Base-by-base conservation (phyloP, 1,140 invertebrate species). In the Aphelenchoides besseyi region DNA sequence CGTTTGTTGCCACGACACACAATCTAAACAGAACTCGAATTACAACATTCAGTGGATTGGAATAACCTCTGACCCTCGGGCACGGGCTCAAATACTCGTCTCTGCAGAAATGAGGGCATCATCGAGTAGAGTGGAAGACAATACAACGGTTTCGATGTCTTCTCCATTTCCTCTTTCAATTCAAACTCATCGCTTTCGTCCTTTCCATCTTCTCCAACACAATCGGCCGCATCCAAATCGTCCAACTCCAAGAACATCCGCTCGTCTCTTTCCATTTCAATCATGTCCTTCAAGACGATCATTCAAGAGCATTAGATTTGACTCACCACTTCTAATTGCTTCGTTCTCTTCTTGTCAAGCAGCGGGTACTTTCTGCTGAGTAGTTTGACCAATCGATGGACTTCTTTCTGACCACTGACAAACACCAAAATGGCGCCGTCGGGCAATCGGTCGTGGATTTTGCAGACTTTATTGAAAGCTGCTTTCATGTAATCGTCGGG, bases 1-100 rank as follows among this genome's bases (percentile, higher is more conserved):
- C 92, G 85, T 98, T 98, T 0, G 96, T 98, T 12, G 94, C 90
- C 2, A 99, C 90, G 3, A 99, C 91, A 85, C 95, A 97, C 0
- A 98, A 85, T 63, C 41, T n/a, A n/a, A n/a, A n/a, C n/a, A n/a
- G n/a, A n/a, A n/a, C n/a, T n/a, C n/a, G n/a, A n/a, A n/a, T n/a
- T n/a, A n/a, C n/a, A n/a, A n/a, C n/a, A n/a, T n/a, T n/a, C n/a
- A n/a, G n/a, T n/a, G n/a, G n/a, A n/a, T n/a, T n/a, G n/a, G n/a
- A n/a, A n/a, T n/a, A n/a, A n/a, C n/a, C 93, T 87, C 57, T 88
- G 89, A 0, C 91, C 93, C 57, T 89, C 88, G 0, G 94, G 94
- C 0, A 91, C 89, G 0, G 89, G 84, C 75, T 91, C 85, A 84
- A 97, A 97, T 41, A 92, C 90, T 88, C 90, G 73, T n/a, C 90